Conservation (phyloP, 35 echinoderm and acorn worm genomes). For the Ptychodera flava region DNA sequence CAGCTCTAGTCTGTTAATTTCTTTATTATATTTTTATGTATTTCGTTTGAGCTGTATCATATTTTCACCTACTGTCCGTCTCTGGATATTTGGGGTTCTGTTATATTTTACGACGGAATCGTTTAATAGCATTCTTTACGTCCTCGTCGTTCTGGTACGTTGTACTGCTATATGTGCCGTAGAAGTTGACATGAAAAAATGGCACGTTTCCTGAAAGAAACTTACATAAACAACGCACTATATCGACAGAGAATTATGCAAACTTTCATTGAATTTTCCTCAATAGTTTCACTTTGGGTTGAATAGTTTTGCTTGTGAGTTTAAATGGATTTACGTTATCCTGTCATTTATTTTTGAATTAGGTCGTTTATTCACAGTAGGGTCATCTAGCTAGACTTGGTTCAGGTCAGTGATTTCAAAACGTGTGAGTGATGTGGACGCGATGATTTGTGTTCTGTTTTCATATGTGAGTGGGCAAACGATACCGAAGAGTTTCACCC, state of each 20-base stretch:
- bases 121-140: neutral
- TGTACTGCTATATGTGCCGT: neutral
- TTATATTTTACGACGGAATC: neutral
- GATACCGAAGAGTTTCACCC: no score
- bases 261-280: neutral
- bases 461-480: no score
- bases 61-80: neutral
- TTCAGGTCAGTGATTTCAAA: no score
- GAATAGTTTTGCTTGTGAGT: neutral
- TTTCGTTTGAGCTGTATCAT: neutral
- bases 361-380: neutral
- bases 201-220: neutral
- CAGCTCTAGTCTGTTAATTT: neutral
- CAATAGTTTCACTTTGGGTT: neutral
- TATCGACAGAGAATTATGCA: neutral
- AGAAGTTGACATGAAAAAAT: neutral
- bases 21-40: no score
- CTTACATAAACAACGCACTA: neutral
- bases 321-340: neutral
- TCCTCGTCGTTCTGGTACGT: neutral
- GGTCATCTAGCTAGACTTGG: neutral
- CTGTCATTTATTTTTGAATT: neutral
- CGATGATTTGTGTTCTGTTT: no score
- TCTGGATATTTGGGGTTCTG: neutral
- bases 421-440: no score